Evolutionary conservation across 1,140 invertebrate species (phyloP).

Genomic region (Drusus annulatus): DNA sequence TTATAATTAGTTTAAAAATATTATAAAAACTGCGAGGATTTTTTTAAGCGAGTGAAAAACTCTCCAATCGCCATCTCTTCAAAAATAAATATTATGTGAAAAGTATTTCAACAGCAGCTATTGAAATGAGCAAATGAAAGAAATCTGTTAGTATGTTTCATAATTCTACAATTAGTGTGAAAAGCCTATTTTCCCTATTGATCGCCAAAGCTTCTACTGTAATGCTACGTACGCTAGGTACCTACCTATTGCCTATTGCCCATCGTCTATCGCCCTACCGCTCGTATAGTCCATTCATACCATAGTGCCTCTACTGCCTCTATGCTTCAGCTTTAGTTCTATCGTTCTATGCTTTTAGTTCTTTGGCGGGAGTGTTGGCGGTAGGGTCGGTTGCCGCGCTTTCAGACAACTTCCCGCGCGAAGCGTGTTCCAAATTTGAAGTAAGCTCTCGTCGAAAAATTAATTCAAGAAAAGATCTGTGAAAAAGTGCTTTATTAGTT

Average conservation of each 20-base stretch:
- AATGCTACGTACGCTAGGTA: constrained; percentile 3
- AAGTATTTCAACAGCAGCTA: too few relatives aligned
- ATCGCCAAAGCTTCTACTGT: too few relatives aligned
- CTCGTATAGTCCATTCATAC: not conserved
- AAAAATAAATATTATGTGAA: too few relatives aligned
- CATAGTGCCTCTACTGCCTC: too few relatives aligned
- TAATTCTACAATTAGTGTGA: too few relatives aligned
- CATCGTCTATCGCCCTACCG: constrained; percentile 12
- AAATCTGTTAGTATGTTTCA: too few relatives aligned
- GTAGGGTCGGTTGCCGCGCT: constrained; percentile 42
- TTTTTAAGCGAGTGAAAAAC: too few relatives aligned
- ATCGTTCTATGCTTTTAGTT: constrained; percentile 41
- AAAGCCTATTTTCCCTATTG: too few relatives aligned
- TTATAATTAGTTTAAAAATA: too few relatives aligned
- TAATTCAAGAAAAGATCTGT: not conserved
- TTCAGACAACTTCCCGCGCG: constrained; percentile 38
- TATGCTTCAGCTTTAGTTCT: not conserved
- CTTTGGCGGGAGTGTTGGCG: constrained; percentile 33
- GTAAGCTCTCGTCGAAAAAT: not conserved
- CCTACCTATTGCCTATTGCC: not conserved
- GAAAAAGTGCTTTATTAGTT: not conserved
- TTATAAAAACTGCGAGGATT: too few relatives aligned
- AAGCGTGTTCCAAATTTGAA: constrained; percentile 38
- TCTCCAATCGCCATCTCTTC: too few relatives aligned
- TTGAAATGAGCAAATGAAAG: too few relatives aligned